phyloP scores from a whole-genome alignment of 1,140 invertebrate genomes.

The Papilio machaon region DNA sequence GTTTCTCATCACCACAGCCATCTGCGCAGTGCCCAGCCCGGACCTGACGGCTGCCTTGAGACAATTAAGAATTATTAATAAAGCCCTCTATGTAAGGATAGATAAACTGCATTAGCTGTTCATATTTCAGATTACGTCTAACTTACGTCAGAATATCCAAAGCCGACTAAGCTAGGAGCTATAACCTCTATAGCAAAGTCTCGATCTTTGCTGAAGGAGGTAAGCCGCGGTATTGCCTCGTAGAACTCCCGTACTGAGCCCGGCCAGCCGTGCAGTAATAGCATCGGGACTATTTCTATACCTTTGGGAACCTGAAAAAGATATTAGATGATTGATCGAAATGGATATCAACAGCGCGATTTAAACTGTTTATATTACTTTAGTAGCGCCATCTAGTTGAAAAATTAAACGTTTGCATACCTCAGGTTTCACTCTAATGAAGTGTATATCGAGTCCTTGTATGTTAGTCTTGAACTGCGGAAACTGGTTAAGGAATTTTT shows the following conservation, averaged over 20 bases:
- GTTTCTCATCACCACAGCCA: constrained; percentile 89
- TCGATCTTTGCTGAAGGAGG: constrained; percentile 80
- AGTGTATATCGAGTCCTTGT: constrained; percentile 88
- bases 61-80: neutral
- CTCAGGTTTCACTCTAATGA: constrained; percentile 84
- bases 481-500: constrained; percentile 86
- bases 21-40: constrained; percentile 85
- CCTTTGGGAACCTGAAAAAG: constrained; percentile 53
- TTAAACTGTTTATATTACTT: neutral
- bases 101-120: too few species aligned
- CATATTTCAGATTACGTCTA: neutral
- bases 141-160: constrained; percentile 90
- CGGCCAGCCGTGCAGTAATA: constrained; percentile 95
- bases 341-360: neutral
- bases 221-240: constrained; percentile 89
- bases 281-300: constrained; percentile 85
- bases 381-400: constrained; percentile 9
- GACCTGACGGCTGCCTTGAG: constrained; percentile 82
- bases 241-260: constrained; percentile 94
- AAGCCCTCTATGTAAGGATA: too few species aligned
- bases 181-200: constrained; percentile 91
- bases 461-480: constrained; percentile 88
- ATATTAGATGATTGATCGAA: neutral
- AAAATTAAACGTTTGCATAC: constrained; percentile 40
- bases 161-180: constrained; percentile 91